Evolutionary conservation across 2,888 invertebrate genomes (phyloP), one percentile per base, ranked within the genome.

Genomic region (Sipha maydis): DNA sequence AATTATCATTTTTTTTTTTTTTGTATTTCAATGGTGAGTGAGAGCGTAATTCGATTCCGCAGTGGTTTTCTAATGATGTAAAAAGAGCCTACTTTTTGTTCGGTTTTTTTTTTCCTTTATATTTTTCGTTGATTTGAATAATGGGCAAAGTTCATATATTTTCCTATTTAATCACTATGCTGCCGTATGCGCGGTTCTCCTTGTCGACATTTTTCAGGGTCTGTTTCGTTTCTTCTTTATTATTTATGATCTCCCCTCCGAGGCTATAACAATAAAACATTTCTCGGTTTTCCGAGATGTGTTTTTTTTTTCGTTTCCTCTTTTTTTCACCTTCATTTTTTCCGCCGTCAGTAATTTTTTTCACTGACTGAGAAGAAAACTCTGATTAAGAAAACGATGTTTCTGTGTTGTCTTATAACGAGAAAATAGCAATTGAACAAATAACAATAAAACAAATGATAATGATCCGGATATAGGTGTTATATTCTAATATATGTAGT

Each of bases 181-280:
- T 54, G 21, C n/a, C 41, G 25, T 8, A 31, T 9, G 31, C 28
- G 28, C 17, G n/a, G 28, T 28, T 28, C 9, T 75, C 7, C 38
- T 75, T 21, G 83, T 76, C 76, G 76, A 77, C 76, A 67, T 76
- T 85, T 85, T 85, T 85, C 83, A 76, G 84, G 61, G 84, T 67
- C 67, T 85, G 84, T 77, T 85, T 85, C 76, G 61, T 77, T 83
- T 83, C 71, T 75, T 71, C 28, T 75, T 83, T 80, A 77, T 77
- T 85, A 85, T 85, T 85, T 76, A 85, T 67, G 76, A 85, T 77
- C 76, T 85, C 38, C 76, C 75, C 76, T 61, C 76, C 61, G 67
- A 85, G 84, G 76, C 28, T 31, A 41, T 85, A 85, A 85, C 84
- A 85, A 85, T 85, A 76, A 85, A 85, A 85, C 67, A 85, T 76